Base-by-base conservation (phyloP, 35 echinoderm and acorn worm genomes). In the Anneissia japonica region DNA sequence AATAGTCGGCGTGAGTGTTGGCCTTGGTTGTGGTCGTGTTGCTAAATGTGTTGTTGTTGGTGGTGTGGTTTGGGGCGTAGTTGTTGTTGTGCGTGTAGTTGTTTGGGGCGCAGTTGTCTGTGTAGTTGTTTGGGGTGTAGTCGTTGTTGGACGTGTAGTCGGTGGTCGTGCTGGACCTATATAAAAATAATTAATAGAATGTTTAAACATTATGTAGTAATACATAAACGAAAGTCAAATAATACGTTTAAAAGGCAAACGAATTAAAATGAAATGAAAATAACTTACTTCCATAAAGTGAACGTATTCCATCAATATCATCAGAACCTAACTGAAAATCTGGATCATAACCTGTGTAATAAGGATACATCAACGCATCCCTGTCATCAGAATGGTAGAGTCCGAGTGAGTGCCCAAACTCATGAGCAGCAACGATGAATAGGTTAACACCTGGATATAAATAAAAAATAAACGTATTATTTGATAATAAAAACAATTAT, bases 401-500 rank as follows among this genome's bases (percentile, higher is more conserved):
- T 32, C 95, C 95, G 17, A 98, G 82, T 35, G 84, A 86, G 39
- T 98, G 95, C 32, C 95, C 95, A 46, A 98, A 91, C 86, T 98
- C 95, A 45, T 93, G 95, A 35, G 95, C 91, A 43, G 95, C 95
- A 6, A 94, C 92, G 31, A 93, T 86, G 76, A 76, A 88, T 0
- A 98, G 86, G 83, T 98, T 93, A 45, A 91, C 78, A 12, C 91
- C 91, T 64, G 2, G 2, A 64, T 26, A n/a, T n/a, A n/a, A 12
- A 64, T 23, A 64, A 64, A 64, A 64, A 64, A 12, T 64, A 64
- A 16, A 2, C 11, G 26, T 45, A 26, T 19, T 64, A 64, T 64
- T 64, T 64, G 40, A n/a, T n/a, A n/a, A n/a, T n/a, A n/a, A n/a
- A n/a, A n/a, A n/a, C n/a, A n/a, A n/a, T n/a, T n/a, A n/a, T n/a